Conservation (phyloP, 2,888 invertebrate genomes). For the Eupithecia abbreviata region DNA sequence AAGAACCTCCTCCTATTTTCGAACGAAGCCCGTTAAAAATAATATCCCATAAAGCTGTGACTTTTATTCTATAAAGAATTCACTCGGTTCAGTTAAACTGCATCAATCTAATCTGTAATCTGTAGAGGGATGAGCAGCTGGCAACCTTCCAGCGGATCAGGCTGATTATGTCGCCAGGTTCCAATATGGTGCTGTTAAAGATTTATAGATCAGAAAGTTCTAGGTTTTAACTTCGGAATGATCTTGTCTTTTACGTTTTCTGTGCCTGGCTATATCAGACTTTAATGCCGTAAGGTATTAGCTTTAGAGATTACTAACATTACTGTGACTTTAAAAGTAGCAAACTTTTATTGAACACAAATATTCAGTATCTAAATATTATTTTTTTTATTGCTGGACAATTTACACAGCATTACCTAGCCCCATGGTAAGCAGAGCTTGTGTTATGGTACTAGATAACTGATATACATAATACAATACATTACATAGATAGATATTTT, state of each 20-base stretch:
- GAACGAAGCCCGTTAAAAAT: neutral
- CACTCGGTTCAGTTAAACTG: neutral
- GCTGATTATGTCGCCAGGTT: conserved; percentile 10
- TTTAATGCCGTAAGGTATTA: neutral
- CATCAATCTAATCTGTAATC: conserved; percentile 5
- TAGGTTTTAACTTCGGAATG: neutral
- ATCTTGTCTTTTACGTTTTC: neutral
- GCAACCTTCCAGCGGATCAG: neutral
- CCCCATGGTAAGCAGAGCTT: no score
- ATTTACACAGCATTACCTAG: no score
- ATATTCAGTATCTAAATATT: no score
- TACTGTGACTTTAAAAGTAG: no score
- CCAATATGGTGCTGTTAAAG: conserved; percentile 5
- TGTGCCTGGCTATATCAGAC: neutral
- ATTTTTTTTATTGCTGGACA: no score
- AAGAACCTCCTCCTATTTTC: no score
- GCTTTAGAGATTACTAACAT: no score
- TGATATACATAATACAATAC: no score
- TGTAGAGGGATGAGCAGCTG: conserved; percentile 5
- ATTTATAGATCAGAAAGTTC: conserved; percentile 6
- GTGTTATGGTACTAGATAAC: no score
- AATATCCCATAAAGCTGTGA: neutral
- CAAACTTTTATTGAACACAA: no score
- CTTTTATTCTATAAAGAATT: neutral
- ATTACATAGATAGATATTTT: no score